phyloP scores from a whole-genome alignment of 2,797 vertebrate species.

The Astyanax mexicanus region DNA sequence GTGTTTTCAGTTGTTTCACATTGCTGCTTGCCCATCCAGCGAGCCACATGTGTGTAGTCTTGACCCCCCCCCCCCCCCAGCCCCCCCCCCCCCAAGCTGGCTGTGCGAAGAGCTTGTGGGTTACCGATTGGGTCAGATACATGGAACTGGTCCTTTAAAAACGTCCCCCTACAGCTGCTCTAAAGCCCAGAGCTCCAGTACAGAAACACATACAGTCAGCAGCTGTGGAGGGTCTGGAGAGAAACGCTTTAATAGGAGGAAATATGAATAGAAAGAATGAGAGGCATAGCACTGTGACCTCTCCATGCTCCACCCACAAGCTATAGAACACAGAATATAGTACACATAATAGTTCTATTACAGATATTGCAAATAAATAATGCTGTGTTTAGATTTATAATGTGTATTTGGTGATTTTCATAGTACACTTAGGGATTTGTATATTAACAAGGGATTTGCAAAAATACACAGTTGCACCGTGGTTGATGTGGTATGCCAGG shows the following conservation, averaged over 20 bases:
- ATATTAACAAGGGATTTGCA: too few relatives aligned
- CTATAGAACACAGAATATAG: too few relatives aligned
- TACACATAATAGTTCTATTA: too few relatives aligned
- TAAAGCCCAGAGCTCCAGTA: constrained; percentile 21
- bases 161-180: constrained; percentile 36
- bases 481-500: too few relatives aligned
- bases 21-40: constrained; percentile 35
- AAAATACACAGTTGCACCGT: too few relatives aligned
- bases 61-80: constrained; percentile 40
- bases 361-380: too few relatives aligned
- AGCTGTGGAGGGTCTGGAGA: constrained; percentile 38
- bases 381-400: too few relatives aligned
- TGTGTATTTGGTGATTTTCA: too few relatives aligned
- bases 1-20: constrained; percentile 49
- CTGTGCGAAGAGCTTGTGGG: constrained; percentile 33
- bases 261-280: constrained; percentile 37
- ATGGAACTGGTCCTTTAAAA: constrained; percentile 21
- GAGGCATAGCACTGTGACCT: constrained; percentile 10
- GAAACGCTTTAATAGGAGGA: constrained; percentile 32
- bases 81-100: constrained; percentile 42
- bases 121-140: constrained; percentile 54
- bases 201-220: constrained; percentile 43
- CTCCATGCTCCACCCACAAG: neutral
- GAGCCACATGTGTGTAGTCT: constrained; percentile 30
- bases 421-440: too few relatives aligned